Evolutionary conservation across 2,797 vertebrate species (phyloP).

Genomic region (Brachymystax lenok): DNA sequence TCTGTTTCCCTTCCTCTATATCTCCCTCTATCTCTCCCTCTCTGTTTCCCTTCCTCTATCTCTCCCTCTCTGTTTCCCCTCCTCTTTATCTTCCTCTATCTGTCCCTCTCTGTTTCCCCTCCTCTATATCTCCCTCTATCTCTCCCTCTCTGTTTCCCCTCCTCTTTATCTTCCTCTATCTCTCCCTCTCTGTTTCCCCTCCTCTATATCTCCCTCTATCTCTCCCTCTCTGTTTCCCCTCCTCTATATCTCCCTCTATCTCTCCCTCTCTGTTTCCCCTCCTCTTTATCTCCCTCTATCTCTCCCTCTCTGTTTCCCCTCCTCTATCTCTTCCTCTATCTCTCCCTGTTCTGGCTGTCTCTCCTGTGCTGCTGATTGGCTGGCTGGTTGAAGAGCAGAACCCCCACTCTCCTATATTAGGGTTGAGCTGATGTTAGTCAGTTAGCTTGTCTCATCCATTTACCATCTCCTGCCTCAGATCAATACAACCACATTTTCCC

Average conservation of each 20-base stretch:
- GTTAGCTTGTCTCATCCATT: constrained; percentile 43
- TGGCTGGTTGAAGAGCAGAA: background rate
- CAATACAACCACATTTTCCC: constrained; percentile 60
- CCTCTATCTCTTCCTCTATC: no score
- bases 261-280: background rate
- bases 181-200: no score
- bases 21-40: background rate
- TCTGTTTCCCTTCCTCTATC: background rate
- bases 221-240: no score
- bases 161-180: no score
- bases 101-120: background rate
- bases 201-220: background rate
- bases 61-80: background rate
- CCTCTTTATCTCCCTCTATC: background rate
- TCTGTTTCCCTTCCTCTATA: no score
- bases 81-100: no score
- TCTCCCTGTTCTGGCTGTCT: background rate
- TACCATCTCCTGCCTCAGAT: constrained; percentile 43
- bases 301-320: background rate
- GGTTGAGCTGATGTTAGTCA: constrained; percentile 14
- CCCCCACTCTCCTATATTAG: no score
- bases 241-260: background rate
- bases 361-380: background rate
- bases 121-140: background rate
- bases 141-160: background rate